These are phyloP conservation scores for Parascotia fuliginaria DNA, from an alignment of 2,888 invertebrate species.

Conservation along the genomic window DNA sequence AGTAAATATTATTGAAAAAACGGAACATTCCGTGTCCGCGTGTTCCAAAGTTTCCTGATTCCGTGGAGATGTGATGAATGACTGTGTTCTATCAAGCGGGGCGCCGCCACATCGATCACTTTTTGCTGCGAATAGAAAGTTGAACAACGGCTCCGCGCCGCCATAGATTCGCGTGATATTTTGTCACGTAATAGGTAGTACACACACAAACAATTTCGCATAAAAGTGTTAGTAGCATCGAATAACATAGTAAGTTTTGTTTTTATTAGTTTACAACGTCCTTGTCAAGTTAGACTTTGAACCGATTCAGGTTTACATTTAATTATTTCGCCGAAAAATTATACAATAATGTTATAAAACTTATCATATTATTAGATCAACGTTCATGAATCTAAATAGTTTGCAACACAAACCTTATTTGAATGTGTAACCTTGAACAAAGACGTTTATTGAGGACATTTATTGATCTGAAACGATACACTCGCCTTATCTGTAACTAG, in stretches of 20 bases:
- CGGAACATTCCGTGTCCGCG: slow-evolving; percentile 58
- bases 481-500: background rate
- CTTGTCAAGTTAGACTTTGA: slow-evolving; percentile 3
- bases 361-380: background rate
- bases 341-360: background rate
- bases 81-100: slow-evolving; percentile 28
- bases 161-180: slow-evolving; percentile 24
- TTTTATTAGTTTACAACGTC: background rate
- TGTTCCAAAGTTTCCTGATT: slow-evolving; percentile 44
- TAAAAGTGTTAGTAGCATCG: slow-evolving; percentile 10
- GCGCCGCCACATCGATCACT: slow-evolving; percentile 17
- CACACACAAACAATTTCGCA: slow-evolving; percentile 13
- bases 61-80: slow-evolving; percentile 43
- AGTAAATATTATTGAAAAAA: slow-evolving; percentile 30
- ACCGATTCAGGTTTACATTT: background rate
- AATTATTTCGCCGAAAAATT: background rate
- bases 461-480: background rate
- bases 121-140: slow-evolving; percentile 45
- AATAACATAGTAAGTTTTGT: slow-evolving; percentile 8
- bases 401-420: background rate
- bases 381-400: slow-evolving; percentile 5
- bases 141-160: slow-evolving; percentile 27
- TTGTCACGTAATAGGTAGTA: slow-evolving; percentile 29
- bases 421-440: background rate
- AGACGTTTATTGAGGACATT: background rate